These are phyloP conservation scores for Scylla paramamosain DNA, from an alignment of 1,140 invertebrate species.

Conservation along the genomic window DNA sequence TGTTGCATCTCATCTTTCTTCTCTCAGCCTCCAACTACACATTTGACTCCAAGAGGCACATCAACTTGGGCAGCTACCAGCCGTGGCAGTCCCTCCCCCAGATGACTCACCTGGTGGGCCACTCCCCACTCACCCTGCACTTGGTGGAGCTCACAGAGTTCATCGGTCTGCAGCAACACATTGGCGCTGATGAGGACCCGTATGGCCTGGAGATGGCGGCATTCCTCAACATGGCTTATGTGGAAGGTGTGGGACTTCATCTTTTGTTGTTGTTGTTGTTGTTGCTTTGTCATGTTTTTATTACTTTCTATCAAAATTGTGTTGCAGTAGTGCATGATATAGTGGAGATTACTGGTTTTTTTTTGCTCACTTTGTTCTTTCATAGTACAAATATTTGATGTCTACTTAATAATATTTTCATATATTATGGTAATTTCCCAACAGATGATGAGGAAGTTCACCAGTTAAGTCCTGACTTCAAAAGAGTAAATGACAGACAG, in stretches of 20 bases:
- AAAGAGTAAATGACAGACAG: background rate
- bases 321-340: background rate
- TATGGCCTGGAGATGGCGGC: conserved; percentile 65
- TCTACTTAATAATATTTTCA: background rate
- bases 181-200: conserved; percentile 53
- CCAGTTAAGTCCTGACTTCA: background rate
- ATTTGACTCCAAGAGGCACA: background rate
- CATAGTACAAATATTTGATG: background rate
- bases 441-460: background rate
- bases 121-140: conserved; percentile 37
- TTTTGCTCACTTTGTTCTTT: background rate
- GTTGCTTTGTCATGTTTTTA: background rate
- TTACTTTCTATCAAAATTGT: background rate
- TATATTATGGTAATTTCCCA: background rate
- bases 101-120: conserved; percentile 47
- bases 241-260: conserved; percentile 38
- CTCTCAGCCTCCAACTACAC: background rate
- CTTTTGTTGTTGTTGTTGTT: background rate
- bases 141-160: conserved; percentile 65
- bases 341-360: background rate
- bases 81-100: conserved; percentile 71
- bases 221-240: conserved; percentile 58
- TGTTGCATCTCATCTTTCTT: background rate
- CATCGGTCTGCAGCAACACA: conserved; percentile 34
- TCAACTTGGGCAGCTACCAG: conserved; percentile 57